Percentiles rank a stretch among this genome's conserved stretches.
phyloP scores from a whole-genome alignment of 2,797 vertebrate species.

The Cottoperca gobio region DNA sequence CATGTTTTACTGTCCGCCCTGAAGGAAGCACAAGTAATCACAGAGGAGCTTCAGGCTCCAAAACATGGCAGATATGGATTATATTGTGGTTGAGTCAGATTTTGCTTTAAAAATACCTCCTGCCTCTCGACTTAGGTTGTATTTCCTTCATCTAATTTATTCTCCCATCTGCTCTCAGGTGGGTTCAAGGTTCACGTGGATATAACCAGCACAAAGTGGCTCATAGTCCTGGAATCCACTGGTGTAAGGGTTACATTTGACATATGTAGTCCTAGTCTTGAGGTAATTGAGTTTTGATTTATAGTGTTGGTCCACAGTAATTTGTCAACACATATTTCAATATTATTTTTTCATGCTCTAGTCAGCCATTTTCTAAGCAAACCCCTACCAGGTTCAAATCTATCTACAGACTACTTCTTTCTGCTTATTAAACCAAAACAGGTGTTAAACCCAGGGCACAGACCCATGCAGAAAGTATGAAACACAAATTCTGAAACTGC shows the following conservation, averaged over 20 bases:
- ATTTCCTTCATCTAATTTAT: background rate
- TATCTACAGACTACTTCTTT: background rate
- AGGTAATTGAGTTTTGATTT: background rate
- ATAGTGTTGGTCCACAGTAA: background rate
- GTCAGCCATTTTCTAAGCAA: background rate
- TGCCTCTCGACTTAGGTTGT: background rate
- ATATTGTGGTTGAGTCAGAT: slow-evolving; percentile 4
- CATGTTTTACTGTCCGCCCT: slow-evolving; percentile 23
- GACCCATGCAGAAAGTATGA: no score
- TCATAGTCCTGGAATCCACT: background rate
- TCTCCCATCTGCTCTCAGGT: background rate
- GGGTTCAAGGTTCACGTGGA: background rate
- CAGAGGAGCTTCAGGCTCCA: background rate
- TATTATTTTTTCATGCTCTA: background rate
- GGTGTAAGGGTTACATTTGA: background rate
- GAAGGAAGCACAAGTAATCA: slow-evolving; percentile 30
- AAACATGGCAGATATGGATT: slow-evolving; percentile 21
- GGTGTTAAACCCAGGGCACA: no score
- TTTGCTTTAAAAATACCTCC: slow-evolving; percentile 8
- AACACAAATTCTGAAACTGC: no score
- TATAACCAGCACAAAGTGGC: background rate
- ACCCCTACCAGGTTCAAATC: background rate
- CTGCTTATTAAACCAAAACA: background rate
- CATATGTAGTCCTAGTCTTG: background rate
- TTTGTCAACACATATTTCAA: background rate